Evolutionary conservation across 2,113 vertebrate genomes (phyloP), one percentile per base, ranked within the genome.

Genomic region (Solenodon paradoxus): DNA sequence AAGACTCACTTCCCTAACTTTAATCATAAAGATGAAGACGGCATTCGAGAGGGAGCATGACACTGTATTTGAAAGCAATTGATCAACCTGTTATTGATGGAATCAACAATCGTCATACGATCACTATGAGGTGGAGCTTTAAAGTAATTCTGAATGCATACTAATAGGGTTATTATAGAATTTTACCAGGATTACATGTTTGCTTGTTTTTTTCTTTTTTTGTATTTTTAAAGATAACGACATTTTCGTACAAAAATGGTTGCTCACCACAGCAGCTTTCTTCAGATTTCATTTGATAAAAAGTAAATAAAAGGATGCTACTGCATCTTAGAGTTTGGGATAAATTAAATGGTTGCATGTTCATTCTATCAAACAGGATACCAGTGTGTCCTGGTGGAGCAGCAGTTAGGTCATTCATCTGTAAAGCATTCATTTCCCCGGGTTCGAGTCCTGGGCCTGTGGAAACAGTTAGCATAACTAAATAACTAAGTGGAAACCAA

Each of bases 141-240:
- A 59, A 64, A 30, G 49, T 24, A 64, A 24, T 71, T 92, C 49
- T 78, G 19, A 94, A 57, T n/a, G 68, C n/a, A n/a, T n/a, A 16
- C 28, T 55, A 53, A 68, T 45, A 55, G 20, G 7, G 19, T 66
- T 68, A 38, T 10, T 66, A 47, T 68, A 89, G 81, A 81, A 20
- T 68, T 59, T 66, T 71, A 64, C 5, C 19, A 45, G n/a, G 38
- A 72, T 6, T 84, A 9, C 30, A 82, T 53, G 17, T 63, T 85
- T 90, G 84, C n/a, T 40, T n/a, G 69, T 55, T 63, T 59, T 68
- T 40, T 72, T 40, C 45, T 32, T 86, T 90, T 96, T 92, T 53
- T 15, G 79, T 91, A 61, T 9, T 40, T 49, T 15, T 16, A 64
- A 61, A 66, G 68, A 64, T 26, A n/a, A 83, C 1, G 42, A 47